Evolutionary conservation across 2,888 invertebrate genomes (phyloP), one percentile per base, ranked within the genome.

Genomic region (Margaritifera margaritifera): DNA sequence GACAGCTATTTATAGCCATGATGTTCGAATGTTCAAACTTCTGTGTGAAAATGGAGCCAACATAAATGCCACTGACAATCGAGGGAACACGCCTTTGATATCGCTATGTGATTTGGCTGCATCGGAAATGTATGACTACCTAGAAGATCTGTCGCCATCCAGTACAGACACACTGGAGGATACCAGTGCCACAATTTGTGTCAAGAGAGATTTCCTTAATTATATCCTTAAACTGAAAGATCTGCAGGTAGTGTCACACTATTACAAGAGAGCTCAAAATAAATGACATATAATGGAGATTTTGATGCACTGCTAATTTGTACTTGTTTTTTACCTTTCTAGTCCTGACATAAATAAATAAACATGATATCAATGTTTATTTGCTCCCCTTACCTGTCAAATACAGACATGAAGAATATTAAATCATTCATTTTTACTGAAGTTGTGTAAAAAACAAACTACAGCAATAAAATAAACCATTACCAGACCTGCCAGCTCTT

Each of bases 21-120:
- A 86, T 62, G 67, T 80, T 3, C 68, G 81, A 19, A 68, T 87
- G 31, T 66, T 84, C 20, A 71, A 78, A 53, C 71, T 86, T 20
- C 74, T 87, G 6, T 80, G 77, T 77, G 84, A 85, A 22, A 83
- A 82, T 68, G 86, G 86, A 8, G 84, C 84, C n/a, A 77, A 80
- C 62, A 63, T 85, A 4, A 85, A 83, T 64, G 78, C 80, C 18
- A 59, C 72, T 31, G 86, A 86, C 64, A 51, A 66, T 50, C 66
- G 75, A 18, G 83, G 84, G 2, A 86, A 84, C 70, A 82, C 86
- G 5, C 86, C 87, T 2, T 73, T 87, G 22, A 62, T 83, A 42
- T 76, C 85, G 0, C 70, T 87, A 60, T 87, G 85, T 78, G 84
- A 84, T 66, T 71, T 81, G 24, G 72, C 82, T 0, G 77, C 78